Base-by-base conservation (phyloP, 2,888 invertebrate species). In the Litoditis marina region DNA sequence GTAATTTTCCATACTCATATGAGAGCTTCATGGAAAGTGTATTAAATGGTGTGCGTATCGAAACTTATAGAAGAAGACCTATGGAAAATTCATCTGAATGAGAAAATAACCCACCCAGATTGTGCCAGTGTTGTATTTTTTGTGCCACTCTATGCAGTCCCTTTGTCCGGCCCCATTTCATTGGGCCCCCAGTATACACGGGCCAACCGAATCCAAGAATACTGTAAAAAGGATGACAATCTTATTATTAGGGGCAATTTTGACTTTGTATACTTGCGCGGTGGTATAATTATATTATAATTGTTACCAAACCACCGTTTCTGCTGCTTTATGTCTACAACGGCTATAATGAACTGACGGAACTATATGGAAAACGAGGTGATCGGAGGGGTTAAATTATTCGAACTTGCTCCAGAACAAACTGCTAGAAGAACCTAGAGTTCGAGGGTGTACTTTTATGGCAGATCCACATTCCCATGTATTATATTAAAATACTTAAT, bases 161-260 rank as follows among this genome's bases (percentile, higher is more conserved):
- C 32, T 59, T 49, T 8, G 22, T 25, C 28, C 66, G 30, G 36
- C 63, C 72, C 64, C 68, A 74, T 31, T 56, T 63, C 69, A 77
- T 70, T 11, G 76, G 74, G 2, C 77, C 76, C 7, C 77, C 77
- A n/a, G 65, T 62, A 8, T 54, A n/a, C 11, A 64, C 27, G 1
- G 77, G 77, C 76, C 76, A 77, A 6, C 76, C 77, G 49, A 77
- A 71, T 2, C 76, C 77, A 27, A 74, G 68, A 47, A 74, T 69
- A 32, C 77, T 76, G 63, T 19, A 74, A 70, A 31, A 19, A 39
- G n/a, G n/a, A 39, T n/a, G 39, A n/a, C n/a, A 13, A 59, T 50
- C 36, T n/a, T 16, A 42, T 46, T 31, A 19, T 50, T 36, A 50
- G 34, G 27, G 36, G 28, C 50, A 36, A 58, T 58, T 58, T 49